Evolutionary conservation across 2,888 invertebrate species (phyloP), one percentile per base, ranked within the genome.

Genomic region (Sarcophaga subvicina): DNA sequence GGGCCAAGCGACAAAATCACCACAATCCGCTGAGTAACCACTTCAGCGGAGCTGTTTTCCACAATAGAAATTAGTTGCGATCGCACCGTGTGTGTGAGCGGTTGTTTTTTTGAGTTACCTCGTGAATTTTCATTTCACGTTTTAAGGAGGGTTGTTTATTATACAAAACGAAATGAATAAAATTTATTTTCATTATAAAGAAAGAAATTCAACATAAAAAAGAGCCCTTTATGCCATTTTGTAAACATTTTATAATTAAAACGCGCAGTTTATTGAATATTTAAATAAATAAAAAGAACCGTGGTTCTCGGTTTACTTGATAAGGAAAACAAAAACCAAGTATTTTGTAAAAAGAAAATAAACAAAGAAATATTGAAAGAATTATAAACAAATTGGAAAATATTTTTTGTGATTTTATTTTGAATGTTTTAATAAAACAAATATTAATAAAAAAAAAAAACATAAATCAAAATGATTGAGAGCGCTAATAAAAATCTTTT

Each of bases 401-500:
- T 27, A 8, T 54, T 45, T 64, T 8, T 14, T 66, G 45, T 87
- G 84, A 87, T 87, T 87, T 87, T 76, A 82, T 87, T 79, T 76
- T 84, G 84, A 82, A 79, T 84, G 80, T 83, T 73, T 83, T 67
- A 89, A 85, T 85, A 69, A 80, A 79, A 81, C 63, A 66, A 77
- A 73, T 64, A n/a, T 78, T 83, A 66, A 66, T 75, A 75, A 75
- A 77, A 73, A n/a, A 17, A 20, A 79, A 70, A 72, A 79, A 47
- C 37, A 47, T 37, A 37, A 37, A 8, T 37, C 89, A 92, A 91
- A 91, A 93, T 93, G 93, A 92, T 92, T 85, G 91, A 92, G 80
- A 92, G 90, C 90, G 92, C 93, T 89, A 90, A 89, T 91, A 93
- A 92, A 90, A 92, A 92, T 91, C 90, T 94, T 88, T 89, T 93